These are phyloP conservation scores for Megalops cyprinoides DNA, from an alignment of 2,797 vertebrate genomes.

Conservation along the genomic window DNA sequence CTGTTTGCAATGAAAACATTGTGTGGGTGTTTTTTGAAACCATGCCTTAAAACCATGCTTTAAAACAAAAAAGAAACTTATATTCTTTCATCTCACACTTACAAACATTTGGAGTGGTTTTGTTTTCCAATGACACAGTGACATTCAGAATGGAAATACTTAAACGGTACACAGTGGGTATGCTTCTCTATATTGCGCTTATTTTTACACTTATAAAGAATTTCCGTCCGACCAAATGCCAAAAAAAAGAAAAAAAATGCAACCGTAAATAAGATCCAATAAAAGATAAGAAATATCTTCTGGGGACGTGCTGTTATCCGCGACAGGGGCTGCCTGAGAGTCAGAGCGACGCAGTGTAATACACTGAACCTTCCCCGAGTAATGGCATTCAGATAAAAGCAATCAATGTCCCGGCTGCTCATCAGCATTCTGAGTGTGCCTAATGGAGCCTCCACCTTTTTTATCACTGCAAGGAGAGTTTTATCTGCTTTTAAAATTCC, in stretches of 20 bases:
- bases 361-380: constrained; percentile 42
- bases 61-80: too few species aligned
- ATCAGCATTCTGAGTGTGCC: constrained; percentile 53
- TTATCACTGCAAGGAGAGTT: constrained; percentile 47
- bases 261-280: background rate
- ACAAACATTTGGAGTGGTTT: too few species aligned
- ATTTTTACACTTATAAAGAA: too few species aligned
- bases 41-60: too few species aligned
- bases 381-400: constrained; percentile 41
- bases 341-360: background rate
- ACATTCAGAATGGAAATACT: too few species aligned
- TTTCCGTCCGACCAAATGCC: too few species aligned
- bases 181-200: too few species aligned
- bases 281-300: background rate
- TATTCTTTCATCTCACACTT: too few species aligned
- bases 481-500: constrained; percentile 44
- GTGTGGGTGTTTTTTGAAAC: background rate
- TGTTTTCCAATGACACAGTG: background rate
- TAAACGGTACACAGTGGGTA: too few species aligned
- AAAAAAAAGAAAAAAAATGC: background rate
- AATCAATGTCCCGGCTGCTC: constrained; percentile 38
- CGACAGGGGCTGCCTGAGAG: background rate
- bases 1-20: background rate
- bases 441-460: constrained; percentile 44
- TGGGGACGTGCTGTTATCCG: background rate